phyloP scores from a whole-genome alignment of 2,888 invertebrate genomes.

The Periphyllus acericola region DNA sequence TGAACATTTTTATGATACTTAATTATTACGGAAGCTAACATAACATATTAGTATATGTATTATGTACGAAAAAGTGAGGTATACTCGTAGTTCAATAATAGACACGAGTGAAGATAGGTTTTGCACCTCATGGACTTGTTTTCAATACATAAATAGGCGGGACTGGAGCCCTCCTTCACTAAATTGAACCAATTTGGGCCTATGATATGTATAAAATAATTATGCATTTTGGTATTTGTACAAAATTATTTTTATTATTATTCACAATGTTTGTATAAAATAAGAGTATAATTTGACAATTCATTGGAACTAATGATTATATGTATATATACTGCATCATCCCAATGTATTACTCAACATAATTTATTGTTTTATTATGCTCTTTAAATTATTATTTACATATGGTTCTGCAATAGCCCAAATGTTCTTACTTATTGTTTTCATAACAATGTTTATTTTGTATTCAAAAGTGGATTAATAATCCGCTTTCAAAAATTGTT shows the following conservation, averaged over 20 bases:
- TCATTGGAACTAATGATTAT: background rate
- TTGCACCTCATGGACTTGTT: no score
- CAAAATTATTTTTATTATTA: background rate
- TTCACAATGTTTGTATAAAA: background rate
- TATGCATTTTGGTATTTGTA: background rate
- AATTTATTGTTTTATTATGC: background rate
- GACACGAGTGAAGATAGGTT: no score
- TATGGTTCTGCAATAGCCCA: background rate
- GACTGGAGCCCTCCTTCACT: no score
- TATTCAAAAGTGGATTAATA: background rate
- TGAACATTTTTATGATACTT: no score
- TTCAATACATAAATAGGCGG: no score
- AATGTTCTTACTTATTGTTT: background rate
- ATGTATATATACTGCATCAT: background rate
- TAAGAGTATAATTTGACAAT: background rate
- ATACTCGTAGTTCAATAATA: no score
- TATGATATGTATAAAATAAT: no score
- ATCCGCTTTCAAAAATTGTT: background rate
- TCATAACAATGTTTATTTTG: background rate
- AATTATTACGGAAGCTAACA: no score
- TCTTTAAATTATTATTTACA: background rate
- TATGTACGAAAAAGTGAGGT: no score
- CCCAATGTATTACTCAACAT: background rate
- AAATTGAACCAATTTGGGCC: no score
- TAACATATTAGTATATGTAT: no score